phyloP scores from a whole-genome alignment of 2,797 vertebrate species.

The Sitta carolinensis region DNA sequence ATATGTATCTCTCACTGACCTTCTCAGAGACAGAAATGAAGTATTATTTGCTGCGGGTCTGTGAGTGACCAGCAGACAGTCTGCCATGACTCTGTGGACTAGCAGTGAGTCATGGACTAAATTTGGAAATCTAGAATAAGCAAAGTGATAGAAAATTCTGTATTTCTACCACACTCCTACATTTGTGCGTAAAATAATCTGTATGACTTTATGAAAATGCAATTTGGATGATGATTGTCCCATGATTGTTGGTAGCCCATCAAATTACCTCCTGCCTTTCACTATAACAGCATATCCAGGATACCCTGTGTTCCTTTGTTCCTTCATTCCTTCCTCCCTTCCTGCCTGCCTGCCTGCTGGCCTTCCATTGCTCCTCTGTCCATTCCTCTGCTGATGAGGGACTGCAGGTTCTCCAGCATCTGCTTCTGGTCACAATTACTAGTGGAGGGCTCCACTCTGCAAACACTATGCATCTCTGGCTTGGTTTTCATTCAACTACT shows the following conservation, averaged over 20 bases:
- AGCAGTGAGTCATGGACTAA: not conserved
- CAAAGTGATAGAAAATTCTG: not conserved
- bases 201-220: not conserved
- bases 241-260: not conserved
- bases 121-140: not conserved
- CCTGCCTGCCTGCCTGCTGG: rapidly evolving
- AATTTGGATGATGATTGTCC: not conserved
- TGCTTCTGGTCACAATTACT: not conserved
- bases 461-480: not conserved
- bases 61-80: not conserved
- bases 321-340: not conserved
- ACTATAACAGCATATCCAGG: rapidly evolving
- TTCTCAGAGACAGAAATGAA: not conserved
- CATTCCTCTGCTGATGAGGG: rapidly evolving
- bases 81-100: not conserved
- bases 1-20: not conserved
- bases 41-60: not conserved
- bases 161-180: not conserved
- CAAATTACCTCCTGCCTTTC: not conserved
- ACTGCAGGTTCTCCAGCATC: not conserved
- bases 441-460: not conserved
- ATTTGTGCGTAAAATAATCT: not conserved
- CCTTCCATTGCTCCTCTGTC: not conserved
- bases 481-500: not conserved
- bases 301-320: not conserved